phyloP scores from a whole-genome alignment of 2,113 vertebrate genomes.

The Gymnocephalus cernua region DNA sequence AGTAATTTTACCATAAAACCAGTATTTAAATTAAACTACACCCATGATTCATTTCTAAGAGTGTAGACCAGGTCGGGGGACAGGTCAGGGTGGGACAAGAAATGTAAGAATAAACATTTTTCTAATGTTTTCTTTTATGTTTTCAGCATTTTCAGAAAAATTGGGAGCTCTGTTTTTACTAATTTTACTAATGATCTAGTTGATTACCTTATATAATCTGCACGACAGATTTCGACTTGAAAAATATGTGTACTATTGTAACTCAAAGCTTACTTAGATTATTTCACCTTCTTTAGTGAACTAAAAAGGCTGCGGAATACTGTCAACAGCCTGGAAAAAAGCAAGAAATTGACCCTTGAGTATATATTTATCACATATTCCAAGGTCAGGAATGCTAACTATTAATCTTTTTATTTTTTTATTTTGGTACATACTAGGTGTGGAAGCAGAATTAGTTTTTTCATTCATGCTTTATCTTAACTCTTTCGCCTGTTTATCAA shows the following conservation, averaged over 20 bases:
- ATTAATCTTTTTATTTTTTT: too few species aligned
- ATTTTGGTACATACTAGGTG: neutral
- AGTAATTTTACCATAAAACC: too few species aligned
- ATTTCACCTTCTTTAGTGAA: too few species aligned
- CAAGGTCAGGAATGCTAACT: neutral
- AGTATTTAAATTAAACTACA: too few species aligned
- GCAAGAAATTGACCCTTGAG: too few species aligned
- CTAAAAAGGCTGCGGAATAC: too few species aligned
- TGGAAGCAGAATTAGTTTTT: neutral
- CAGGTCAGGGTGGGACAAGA: too few species aligned
- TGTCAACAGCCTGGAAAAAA: too few species aligned
- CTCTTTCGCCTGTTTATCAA: neutral
- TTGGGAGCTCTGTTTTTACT: neutral
- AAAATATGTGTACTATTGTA: neutral
- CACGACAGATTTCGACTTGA: neutral
- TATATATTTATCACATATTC: too few species aligned
- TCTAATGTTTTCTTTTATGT: neutral
- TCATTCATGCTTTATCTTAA: neutral
- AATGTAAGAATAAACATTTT: too few species aligned
- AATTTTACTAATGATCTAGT: neutral
- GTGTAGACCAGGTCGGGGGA: too few species aligned
- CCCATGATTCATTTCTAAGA: too few species aligned
- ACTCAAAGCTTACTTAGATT: neutral
- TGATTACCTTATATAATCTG: neutral
- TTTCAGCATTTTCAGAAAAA: neutral